Base-by-base conservation (phyloP, 2,113 vertebrate species). In the Semnornis frantzii region DNA sequence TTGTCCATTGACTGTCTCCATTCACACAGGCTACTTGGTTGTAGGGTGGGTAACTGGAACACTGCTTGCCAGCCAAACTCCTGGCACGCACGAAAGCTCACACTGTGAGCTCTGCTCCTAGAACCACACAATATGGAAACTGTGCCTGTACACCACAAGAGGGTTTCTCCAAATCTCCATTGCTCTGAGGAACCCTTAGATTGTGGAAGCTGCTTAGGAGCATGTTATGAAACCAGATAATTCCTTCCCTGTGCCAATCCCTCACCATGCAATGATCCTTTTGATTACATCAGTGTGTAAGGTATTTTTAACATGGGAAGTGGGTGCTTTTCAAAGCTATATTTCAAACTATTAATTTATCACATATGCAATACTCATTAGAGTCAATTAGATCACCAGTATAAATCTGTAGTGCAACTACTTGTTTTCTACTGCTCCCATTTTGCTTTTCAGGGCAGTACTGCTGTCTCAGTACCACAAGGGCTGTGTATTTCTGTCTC, bases 281-380 rank as follows among this genome's bases (percentile, higher is more conserved):
- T 83, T 77, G 57, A 46, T 63, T 55, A 65, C 21, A 80, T 79
- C 64, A 59, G 37, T n/a, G 24, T 14, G 1, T 25, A 69, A 79
- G 72, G 6, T 66, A 74, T 77, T 95, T 92, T 70, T 64, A 86
- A 70, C 37, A 48, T 15, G 39, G 46, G n/a, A 91, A 82, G 89
- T 25, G 12, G 24, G 52, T 87, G 34, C n/a, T 75, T 81, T 88
- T 83, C 65, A 65, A 96, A 82, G 85, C 15, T 74, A 31, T 68
- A 92, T 84, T 88, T 94, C 90, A 85, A 75, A 44, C 64, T n/a
- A 52, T 15, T 57, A 15, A 11, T 87, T 91, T 69, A 76, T 87
- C 62, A 76, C 66, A 66, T 25, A 76, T 4, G 39, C 78, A 82
- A 76, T 87, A 65, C 34, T 84, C 15, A 25, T 79, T 85, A 78